A percentile compares a stretch with the other conserved stretches of the same genome.
Conservation (phyloP, 2,888 invertebrate genomes). For the Mylabris sibirica region DNA sequence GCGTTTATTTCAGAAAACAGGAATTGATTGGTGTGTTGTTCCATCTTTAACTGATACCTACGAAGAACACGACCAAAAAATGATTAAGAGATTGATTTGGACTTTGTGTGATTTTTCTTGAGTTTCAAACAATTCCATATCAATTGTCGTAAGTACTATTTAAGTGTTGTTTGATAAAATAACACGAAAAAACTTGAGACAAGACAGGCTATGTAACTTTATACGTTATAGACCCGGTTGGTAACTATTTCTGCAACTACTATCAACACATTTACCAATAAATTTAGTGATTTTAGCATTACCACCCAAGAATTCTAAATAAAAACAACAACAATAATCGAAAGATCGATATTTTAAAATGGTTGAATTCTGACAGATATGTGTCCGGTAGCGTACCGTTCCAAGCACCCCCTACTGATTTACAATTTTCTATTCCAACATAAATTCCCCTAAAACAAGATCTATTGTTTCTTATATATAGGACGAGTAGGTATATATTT, state of each 20-base stretch:
- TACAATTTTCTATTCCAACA: neutral
- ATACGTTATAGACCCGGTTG: conserved; percentile 11
- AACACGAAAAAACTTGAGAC: neutral
- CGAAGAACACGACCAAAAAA: too few species aligned
- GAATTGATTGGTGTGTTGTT: conserved; percentile 7
- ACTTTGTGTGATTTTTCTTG: conserved; percentile 3
- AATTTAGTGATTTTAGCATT: neutral
- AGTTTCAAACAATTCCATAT: neutral
- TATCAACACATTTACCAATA: conserved; percentile 6
- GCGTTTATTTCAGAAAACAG: neutral
- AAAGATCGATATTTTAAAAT: neutral
- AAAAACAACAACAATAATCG: neutral
- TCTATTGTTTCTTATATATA: too few species aligned
- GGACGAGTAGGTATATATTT: too few species aligned
- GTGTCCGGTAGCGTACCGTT: neutral
- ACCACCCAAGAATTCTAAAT: neutral
- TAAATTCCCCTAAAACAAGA: neutral
- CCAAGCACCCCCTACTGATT: neutral
- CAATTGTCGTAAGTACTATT: too few species aligned
- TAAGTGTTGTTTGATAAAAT: conserved; percentile 1
- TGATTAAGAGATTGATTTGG: too few species aligned
- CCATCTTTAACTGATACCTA: neutral
- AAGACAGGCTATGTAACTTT: neutral
- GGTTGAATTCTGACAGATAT: neutral
- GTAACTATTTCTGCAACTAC: conserved; percentile 2